These are phyloP conservation scores for Calliphora vicina DNA, from an alignment of 1,140 invertebrate species.

Conservation along the genomic window DNA sequence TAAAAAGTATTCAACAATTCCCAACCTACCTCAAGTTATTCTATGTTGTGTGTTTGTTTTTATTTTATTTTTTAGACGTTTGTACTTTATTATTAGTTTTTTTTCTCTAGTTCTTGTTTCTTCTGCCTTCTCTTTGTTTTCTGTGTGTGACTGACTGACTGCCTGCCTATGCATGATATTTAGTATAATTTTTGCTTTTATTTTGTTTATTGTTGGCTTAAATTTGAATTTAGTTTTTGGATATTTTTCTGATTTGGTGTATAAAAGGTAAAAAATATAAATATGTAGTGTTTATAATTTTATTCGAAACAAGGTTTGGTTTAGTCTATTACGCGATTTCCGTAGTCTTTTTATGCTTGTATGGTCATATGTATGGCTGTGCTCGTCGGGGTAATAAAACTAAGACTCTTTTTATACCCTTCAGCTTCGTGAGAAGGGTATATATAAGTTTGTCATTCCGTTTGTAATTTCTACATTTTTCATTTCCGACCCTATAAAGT, in stretches of 20 bases:
- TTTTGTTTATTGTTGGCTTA: too few species aligned
- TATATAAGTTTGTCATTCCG: too few species aligned
- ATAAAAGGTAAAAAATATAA: too few species aligned
- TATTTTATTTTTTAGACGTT: neutral
- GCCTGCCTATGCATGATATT: neutral
- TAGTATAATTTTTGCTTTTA: too few species aligned
- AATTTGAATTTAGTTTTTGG: too few species aligned
- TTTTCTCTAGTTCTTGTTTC: neutral
- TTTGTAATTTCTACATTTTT: too few species aligned
- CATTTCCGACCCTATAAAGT: too few species aligned
- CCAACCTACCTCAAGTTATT: slow-evolving; percentile 63
- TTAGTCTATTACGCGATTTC: neutral
- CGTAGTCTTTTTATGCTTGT: neutral
- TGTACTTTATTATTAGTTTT: slow-evolving; percentile 12
- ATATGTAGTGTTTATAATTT: too few species aligned
- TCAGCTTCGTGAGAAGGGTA: too few species aligned
- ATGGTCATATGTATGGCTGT: neutral
- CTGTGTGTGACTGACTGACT: slow-evolving; percentile 7
- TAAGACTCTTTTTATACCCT: too few species aligned
- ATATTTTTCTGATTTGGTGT: too few species aligned
- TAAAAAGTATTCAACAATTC: slow-evolving; percentile 43
- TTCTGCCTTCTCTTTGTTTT: neutral
- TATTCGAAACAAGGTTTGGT: neutral
- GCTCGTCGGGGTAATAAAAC: neutral
- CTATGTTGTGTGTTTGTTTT: slow-evolving; percentile 50